Conservation (phyloP, 2,797 vertebrate genomes). For the Tiaroga cobitis region DNA sequence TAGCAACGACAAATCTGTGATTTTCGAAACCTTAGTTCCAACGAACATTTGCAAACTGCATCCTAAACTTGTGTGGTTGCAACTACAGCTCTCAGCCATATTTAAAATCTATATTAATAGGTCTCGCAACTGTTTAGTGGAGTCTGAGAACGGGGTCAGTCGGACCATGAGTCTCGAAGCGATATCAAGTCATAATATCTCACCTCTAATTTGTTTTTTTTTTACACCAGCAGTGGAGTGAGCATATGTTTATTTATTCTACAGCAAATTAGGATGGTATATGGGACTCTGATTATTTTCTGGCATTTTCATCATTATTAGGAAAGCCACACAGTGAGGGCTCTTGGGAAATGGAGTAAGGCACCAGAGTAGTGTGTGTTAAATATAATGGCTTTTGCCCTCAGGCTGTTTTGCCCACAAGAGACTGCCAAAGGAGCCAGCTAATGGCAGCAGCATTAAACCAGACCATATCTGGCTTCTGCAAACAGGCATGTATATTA, state of each 20-base stretch:
- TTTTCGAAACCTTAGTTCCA: neutral
- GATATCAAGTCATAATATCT: constrained; percentile 19
- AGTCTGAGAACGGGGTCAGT: neutral
- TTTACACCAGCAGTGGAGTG: constrained; percentile 9
- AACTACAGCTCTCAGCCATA: no score
- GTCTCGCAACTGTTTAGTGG: neutral
- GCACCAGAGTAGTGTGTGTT: constrained; percentile 61
- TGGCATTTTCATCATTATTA: constrained; percentile 58
- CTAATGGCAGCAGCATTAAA: constrained; percentile 72
- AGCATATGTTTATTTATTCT: constrained; percentile 37
- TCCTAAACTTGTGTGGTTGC: neutral
- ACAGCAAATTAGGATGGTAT: constrained; percentile 11
- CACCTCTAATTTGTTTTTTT: constrained; percentile 13
- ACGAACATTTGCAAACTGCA: neutral
- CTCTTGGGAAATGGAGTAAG: constrained; percentile 54
- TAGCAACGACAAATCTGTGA: neutral
- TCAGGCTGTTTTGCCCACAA: constrained; percentile 65
- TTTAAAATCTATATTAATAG: neutral
- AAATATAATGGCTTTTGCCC: constrained; percentile 71
- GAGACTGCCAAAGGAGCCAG: constrained; percentile 67
- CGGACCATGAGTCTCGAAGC: neutral
- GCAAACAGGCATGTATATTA: constrained; percentile 67
- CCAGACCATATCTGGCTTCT: constrained; percentile 72
- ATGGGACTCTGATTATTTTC: constrained; percentile 44
- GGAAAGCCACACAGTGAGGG: constrained; percentile 54